phyloP scores from a whole-genome alignment of 1,140 invertebrate genomes.

The Plutomurus gul region DNA sequence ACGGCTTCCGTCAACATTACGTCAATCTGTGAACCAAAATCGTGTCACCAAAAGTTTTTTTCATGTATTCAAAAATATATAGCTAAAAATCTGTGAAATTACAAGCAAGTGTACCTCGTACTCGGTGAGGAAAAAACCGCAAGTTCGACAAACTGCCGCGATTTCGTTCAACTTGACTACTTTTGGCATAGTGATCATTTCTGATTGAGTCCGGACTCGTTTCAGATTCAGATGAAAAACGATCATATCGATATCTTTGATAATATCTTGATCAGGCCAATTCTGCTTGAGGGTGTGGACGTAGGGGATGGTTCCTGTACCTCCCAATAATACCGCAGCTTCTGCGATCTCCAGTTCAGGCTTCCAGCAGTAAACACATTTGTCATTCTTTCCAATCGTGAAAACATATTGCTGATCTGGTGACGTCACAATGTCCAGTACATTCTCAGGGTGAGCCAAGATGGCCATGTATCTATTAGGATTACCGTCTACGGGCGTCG shows the following conservation, averaged over 20 bases:
- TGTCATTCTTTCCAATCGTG: conserved; percentile 64
- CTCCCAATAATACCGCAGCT: conserved; percentile 60
- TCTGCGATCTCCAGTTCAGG: conserved; percentile 62
- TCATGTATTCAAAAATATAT: neutral
- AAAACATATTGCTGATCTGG: conserved; percentile 63
- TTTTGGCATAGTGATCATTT: conserved; percentile 63
- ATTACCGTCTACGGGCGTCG: conserved; percentile 65
- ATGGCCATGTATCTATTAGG: conserved; percentile 70
- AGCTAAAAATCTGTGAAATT: neutral
- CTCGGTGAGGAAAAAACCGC: conserved; percentile 74
- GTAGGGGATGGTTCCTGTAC: conserved; percentile 63
- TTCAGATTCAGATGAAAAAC: conserved; percentile 65
- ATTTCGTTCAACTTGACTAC: conserved; percentile 67
- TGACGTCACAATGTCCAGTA: conserved; percentile 57
- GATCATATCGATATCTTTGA: conserved; percentile 37
- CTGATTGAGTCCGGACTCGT: conserved; percentile 68
- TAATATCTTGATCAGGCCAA: conserved; percentile 32
- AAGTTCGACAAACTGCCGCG: conserved; percentile 72
- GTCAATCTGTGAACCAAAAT: conserved; percentile 64
- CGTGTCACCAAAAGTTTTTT: neutral
- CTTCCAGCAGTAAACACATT: conserved; percentile 65
- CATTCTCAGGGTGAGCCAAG: conserved; percentile 67
- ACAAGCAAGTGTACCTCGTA: conserved; percentile 64
- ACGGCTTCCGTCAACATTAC: conserved; percentile 70
- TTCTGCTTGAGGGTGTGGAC: conserved; percentile 65